phyloP scores from a whole-genome alignment of 2,113 vertebrate genomes.

The Peromyscus californicus region DNA sequence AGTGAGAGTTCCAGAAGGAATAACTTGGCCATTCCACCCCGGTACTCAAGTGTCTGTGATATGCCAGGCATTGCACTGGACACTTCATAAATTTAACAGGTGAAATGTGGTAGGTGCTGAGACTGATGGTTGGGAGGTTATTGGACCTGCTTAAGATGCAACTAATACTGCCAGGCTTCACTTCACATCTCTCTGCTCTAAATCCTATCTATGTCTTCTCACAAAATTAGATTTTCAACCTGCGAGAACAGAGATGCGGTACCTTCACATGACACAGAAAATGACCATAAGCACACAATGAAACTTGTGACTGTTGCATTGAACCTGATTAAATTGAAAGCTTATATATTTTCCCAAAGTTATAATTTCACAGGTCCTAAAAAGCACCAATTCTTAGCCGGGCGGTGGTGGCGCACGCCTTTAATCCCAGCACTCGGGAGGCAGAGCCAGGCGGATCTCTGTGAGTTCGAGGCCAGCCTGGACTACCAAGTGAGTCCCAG shows the following conservation, averaged over 20 bases:
- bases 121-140: not conserved
- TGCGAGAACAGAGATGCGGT: not conserved
- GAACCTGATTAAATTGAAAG: not conserved
- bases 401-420: too few relatives aligned
- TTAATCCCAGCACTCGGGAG: too few relatives aligned
- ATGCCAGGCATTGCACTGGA: not conserved
- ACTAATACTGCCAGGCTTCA: not conserved
- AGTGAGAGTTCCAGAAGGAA: not conserved
- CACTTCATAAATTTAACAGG: not conserved
- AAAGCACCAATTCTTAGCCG: not conserved
- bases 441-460: too few relatives aligned
- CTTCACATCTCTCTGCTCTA: not conserved
- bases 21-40: not conserved
- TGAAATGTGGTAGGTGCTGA: not conserved
- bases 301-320: not conserved
- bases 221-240: not conserved
- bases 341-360: not conserved
- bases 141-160: not conserved
- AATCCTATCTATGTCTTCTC: not conserved
- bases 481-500: too few relatives aligned
- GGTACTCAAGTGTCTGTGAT: not conserved
- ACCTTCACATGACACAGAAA: not conserved
- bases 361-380: not conserved
- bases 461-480: too few relatives aligned
- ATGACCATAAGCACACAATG: not conserved